Evolutionary conservation across 2,797 vertebrate genomes (phyloP).

Genomic region (Channallabes apus): DNA sequence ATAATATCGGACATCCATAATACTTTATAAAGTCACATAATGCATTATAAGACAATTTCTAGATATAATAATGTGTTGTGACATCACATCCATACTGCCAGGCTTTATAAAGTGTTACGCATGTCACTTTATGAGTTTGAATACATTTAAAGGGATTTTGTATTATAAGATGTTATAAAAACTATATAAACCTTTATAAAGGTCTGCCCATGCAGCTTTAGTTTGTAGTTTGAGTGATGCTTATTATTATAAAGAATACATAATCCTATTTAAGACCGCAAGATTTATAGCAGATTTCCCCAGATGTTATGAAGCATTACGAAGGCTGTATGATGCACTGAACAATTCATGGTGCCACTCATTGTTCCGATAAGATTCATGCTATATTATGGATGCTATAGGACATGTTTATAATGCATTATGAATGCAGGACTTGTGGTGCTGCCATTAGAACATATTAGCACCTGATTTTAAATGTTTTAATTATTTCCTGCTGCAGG

Average conservation of each 20-base stretch:
- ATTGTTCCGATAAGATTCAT: no score
- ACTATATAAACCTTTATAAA: neutral
- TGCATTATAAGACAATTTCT: neutral
- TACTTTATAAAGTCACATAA: neutral
- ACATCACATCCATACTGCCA: neutral
- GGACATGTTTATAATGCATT: neutral
- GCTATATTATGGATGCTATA: neutral
- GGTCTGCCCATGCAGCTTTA: neutral
- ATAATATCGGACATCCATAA: no score
- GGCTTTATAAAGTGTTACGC: neutral
- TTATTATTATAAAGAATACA: no score
- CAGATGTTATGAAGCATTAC: neutral
- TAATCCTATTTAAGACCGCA: neutral
- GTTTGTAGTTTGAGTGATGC: neutral
- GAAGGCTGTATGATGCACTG: neutral
- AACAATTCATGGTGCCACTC: neutral
- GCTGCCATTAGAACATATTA: neutral
- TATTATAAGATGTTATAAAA: neutral
- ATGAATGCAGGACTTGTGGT: neutral
- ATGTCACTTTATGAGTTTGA: neutral
- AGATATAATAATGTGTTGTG: neutral
- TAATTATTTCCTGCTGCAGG: neutral
- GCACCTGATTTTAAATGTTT: neutral
- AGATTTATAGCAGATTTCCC: neutral
- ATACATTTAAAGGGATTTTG: neutral